A percentile compares a stretch with the other conserved stretches of the same genome.
phyloP scores from a whole-genome alignment of 2,113 vertebrate species.

The Ammodramus savannarum region DNA sequence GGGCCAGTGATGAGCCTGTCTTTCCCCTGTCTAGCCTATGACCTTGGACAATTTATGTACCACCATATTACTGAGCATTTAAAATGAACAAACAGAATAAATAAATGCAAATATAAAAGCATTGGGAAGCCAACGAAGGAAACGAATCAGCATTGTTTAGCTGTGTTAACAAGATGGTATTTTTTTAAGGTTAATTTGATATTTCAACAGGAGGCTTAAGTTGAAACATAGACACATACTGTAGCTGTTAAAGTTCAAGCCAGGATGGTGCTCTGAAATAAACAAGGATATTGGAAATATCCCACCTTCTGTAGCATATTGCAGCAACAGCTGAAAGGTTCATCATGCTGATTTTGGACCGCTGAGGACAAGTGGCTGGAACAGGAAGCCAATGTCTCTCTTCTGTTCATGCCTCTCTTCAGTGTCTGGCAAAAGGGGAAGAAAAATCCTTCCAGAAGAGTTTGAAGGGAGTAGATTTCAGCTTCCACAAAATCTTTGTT shows the following conservation, averaged over 20 bases:
- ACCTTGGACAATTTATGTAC: not conserved
- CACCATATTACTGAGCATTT: not conserved
- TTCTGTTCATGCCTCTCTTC: not conserved
- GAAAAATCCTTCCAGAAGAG: not conserved
- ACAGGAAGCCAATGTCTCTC: not conserved
- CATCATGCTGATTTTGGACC: constrained; percentile 16
- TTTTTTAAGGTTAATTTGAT: not conserved
- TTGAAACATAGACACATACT: not conserved
- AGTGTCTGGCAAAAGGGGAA: not conserved
- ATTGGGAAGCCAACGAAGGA: not conserved
- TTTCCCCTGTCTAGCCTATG: not conserved
- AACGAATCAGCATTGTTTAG: not conserved
- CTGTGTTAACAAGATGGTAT: not conserved
- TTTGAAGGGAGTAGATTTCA: not conserved
- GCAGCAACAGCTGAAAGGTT: constrained; percentile 24
- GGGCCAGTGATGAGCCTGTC: not conserved
- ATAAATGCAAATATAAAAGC: not conserved
- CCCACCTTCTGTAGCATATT: constrained; percentile 9
- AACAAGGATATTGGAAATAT: not conserved
- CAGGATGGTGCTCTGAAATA: not conserved
- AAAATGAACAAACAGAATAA: not conserved
- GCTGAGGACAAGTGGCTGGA: not conserved
- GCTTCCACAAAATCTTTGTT: not conserved
- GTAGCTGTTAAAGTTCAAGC: not conserved
- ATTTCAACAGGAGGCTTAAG: not conserved